Percentiles rank a stretch among this genome's conserved stretches.
Conservation (phyloP, 2,797 vertebrate genomes). For the Sparus aurata region DNA sequence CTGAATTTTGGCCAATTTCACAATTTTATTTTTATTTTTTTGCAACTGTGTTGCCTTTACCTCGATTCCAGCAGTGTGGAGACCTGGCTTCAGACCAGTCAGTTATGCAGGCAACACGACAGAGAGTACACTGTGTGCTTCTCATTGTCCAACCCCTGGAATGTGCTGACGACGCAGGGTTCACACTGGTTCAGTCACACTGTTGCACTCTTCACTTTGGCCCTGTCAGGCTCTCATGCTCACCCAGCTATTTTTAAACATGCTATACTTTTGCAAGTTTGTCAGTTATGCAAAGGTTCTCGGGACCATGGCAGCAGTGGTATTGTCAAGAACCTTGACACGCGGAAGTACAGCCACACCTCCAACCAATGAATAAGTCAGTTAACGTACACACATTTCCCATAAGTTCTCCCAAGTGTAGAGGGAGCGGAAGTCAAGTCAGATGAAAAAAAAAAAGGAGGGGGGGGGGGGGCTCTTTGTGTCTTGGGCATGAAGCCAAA, state of each 20-base stretch:
- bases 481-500: constrained; percentile 68
- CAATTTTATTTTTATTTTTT: constrained; percentile 2
- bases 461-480: constrained; percentile 45
- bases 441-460: constrained; percentile 20
- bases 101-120: constrained; percentile 74
- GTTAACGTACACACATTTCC: constrained; percentile 49
- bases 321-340: constrained; percentile 25
- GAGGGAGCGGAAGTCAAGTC: constrained; percentile 49
- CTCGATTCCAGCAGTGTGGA: constrained; percentile 53
- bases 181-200: constrained; percentile 80
- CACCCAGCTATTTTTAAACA: constrained; percentile 71
- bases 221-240: constrained; percentile 60
- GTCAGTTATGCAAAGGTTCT: constrained; percentile 72
- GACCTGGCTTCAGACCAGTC: constrained; percentile 58
- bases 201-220: constrained; percentile 68
- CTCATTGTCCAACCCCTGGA: constrained; percentile 83
- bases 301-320: constrained; percentile 19
- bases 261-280: constrained; percentile 61
- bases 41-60: constrained; percentile 44
- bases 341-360: constrained; percentile 45
- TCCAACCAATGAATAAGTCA: constrained; percentile 45
- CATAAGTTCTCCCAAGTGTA: constrained; percentile 43
- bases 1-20: constrained; percentile 22
- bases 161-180: constrained; percentile 84
- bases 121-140: constrained; percentile 82